Evolutionary conservation across 2,888 invertebrate species (phyloP).

Genomic region (Diarsia mendica): DNA sequence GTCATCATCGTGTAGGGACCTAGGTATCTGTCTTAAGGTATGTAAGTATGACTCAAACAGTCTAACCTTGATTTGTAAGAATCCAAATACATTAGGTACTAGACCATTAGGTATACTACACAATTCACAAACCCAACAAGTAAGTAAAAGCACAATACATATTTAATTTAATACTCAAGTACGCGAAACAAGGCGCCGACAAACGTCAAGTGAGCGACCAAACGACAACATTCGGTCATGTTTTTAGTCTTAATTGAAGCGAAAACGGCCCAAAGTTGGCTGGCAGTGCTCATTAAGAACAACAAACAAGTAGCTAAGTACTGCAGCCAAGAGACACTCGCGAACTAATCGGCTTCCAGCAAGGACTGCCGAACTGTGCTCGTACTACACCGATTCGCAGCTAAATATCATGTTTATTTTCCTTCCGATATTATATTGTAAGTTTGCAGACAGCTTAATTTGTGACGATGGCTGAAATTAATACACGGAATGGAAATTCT

Average conservation of each 20-base stretch:
- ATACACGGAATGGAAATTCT: constrained; percentile 2
- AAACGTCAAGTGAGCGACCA: constrained; percentile 69
- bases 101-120: too few relatives aligned
- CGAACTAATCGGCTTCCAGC: constrained; percentile 87
- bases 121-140: constrained; percentile 30
- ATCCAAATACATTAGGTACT: neutral
- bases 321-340: constrained; percentile 76
- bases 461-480: constrained; percentile 5
- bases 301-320: constrained; percentile 89
- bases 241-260: constrained; percentile 89
- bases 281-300: constrained; percentile 89
- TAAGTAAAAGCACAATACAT: constrained; percentile 45
- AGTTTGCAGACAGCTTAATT: constrained; percentile 30
- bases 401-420: constrained; percentile 68
- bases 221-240: constrained; percentile 84
- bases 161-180: constrained; percentile 55
- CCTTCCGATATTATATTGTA: constrained; percentile 45
- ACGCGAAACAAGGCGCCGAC: constrained; percentile 41
- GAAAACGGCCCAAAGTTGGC: constrained; percentile 86
- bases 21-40: too few relatives aligned
- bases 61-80: neutral
- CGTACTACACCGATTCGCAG: constrained; percentile 68
- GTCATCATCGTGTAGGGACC: too few relatives aligned
- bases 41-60: neutral
- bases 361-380: constrained; percentile 71